These are phyloP conservation scores for Oxyruncus cristatus DNA, from an alignment of 2,113 vertebrate species.

Conservation along the genomic window DNA sequence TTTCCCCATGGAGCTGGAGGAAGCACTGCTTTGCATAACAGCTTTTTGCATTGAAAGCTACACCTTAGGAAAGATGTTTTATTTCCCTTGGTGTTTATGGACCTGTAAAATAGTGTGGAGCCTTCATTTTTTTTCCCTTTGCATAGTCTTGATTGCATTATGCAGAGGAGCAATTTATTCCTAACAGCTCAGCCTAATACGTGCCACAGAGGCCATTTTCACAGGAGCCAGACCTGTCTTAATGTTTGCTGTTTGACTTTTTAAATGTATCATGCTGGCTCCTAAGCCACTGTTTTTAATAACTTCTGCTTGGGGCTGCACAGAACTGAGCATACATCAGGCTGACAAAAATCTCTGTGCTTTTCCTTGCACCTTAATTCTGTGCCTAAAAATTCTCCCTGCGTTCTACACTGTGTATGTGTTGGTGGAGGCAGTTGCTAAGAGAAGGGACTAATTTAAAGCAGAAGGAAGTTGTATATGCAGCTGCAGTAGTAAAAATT, in stretches of 20 bases:
- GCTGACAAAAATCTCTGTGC: background rate
- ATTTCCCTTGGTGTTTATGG: background rate
- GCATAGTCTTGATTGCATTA: background rate
- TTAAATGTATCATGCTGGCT: background rate
- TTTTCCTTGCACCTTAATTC: background rate
- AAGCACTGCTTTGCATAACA: background rate
- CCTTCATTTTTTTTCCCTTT: background rate
- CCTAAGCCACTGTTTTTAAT: background rate
- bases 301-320: background rate
- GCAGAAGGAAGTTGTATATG: background rate
- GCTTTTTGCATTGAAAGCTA: background rate
- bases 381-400: background rate
- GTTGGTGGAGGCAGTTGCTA: conserved; percentile 37
- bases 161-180: background rate
- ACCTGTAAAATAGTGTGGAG: background rate
- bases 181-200: background rate
- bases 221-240: background rate
- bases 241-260: background rate
- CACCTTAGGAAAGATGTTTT: background rate
- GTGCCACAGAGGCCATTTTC: background rate
- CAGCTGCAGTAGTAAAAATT: conserved; percentile 1
- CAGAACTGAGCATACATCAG: rapidly evolving
- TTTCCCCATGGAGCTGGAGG: background rate
- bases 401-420: rapidly evolving
- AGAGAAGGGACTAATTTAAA: background rate